Conservation (phyloP, 2,797 vertebrate species). For the Champsocephalus esox region DNA sequence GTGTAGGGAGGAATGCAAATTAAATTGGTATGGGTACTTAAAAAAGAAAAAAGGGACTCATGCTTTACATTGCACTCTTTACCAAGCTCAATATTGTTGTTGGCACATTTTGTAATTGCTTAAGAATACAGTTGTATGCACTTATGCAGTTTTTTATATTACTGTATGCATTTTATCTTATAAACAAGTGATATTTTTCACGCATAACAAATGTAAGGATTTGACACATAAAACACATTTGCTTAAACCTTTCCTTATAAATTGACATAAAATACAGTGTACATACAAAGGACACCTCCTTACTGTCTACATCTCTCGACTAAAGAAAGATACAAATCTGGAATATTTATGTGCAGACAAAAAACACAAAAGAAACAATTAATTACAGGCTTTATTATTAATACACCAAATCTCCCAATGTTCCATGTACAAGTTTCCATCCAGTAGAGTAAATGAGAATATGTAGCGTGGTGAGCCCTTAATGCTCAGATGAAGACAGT, state of each 20-base stretch:
- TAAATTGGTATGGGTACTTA: slow-evolving; percentile 30
- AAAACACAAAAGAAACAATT: slow-evolving; percentile 16
- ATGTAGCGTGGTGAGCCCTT: slow-evolving; percentile 51
- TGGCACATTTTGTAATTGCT: neutral
- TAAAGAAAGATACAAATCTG: slow-evolving; percentile 1
- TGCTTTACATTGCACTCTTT: slow-evolving; percentile 17
- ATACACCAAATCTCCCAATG: slow-evolving; percentile 40
- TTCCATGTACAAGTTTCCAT: slow-evolving; percentile 37
- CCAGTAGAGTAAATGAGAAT: slow-evolving; percentile 34
- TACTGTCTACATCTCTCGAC: neutral
- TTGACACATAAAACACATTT: slow-evolving; percentile 27
- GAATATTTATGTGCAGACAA: neutral
- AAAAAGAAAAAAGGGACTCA: slow-evolving; percentile 4
- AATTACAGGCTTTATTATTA: slow-evolving; percentile 17
- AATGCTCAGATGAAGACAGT: slow-evolving; percentile 64
- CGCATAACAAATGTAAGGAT: neutral
- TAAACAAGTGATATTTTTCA: slow-evolving; percentile 6
- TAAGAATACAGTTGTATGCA: neutral
- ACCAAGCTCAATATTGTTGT: slow-evolving; percentile 12
- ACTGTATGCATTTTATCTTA: neutral
- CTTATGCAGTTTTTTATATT: neutral
- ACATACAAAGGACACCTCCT: slow-evolving; percentile 20
- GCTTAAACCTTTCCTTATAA: slow-evolving; percentile 2
- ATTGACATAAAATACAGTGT: slow-evolving; percentile 34
- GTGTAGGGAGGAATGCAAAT: slow-evolving; percentile 15